Evolutionary conservation across 2,113 vertebrate species (phyloP).

Genomic region (Crotalus viridis): DNA sequence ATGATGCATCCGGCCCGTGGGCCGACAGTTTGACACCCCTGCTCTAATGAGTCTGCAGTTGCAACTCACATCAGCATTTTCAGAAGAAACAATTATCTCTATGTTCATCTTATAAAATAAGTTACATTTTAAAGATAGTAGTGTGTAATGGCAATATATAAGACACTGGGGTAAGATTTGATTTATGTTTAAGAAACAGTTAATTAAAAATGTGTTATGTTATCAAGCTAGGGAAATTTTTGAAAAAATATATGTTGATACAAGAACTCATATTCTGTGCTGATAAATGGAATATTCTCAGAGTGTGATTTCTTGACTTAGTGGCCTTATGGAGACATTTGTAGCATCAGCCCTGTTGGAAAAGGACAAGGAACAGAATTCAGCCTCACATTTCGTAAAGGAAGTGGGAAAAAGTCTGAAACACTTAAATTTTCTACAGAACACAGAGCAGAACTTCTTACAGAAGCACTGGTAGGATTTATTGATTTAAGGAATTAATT

Average conservation of each 20-base stretch:
- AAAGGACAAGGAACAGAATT: slow-evolving; percentile 98
- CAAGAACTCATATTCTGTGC: not conserved
- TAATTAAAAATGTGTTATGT: not conserved
- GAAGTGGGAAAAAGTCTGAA: slow-evolving; percentile 94
- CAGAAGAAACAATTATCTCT: not conserved
- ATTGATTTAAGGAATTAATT: not conserved
- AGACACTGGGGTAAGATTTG: not conserved
- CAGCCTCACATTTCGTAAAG: slow-evolving; percentile 96
- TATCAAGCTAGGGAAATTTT: not conserved
- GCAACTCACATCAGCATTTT: not conserved
- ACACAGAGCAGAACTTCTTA: slow-evolving; percentile 96
- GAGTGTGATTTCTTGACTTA: slow-evolving; percentile 58
- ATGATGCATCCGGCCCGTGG: no score
- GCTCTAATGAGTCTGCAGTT: no score
- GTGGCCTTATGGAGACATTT: slow-evolving; percentile 99
- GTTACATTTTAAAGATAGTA: not conserved
- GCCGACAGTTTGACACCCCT: no score
- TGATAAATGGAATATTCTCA: not conserved
- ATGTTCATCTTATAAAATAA: not conserved
- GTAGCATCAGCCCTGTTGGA: slow-evolving; percentile 90
- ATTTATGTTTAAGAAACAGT: not conserved
- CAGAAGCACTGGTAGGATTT: slow-evolving; percentile 90
- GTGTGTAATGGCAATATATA: not conserved
- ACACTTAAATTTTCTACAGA: slow-evolving; percentile 98
- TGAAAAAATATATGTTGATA: not conserved